Evolutionary conservation across 2,888 invertebrate genomes (phyloP), one percentile per base, ranked within the genome.

Genomic region (Agonopterix heracliana): DNA sequence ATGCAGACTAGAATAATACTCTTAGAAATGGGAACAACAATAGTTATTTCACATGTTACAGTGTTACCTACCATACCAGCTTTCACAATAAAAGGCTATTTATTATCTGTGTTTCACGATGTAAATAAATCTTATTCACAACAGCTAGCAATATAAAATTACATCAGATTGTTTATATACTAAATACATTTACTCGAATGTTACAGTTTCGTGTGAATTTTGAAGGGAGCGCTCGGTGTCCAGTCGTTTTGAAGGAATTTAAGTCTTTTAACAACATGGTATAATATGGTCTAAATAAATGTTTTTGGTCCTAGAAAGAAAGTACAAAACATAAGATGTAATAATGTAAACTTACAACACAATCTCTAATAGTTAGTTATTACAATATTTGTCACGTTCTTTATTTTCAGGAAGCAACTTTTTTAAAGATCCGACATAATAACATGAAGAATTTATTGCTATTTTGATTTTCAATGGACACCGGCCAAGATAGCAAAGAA

Each of bases 1-100:
- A 88, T 87, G 87, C 88, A 86, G 88, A 88, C 88, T 88, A 88
- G 88, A 87, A 88, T 88, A 88, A 88, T 88, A 88, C 88, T 88
- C 88, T 87, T 88, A 85, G 84, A 87, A 88, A 87, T 87, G 82
- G 86, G 84, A 88, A 87, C 87, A 88, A 87, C 87, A 85, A 85
- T 85, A 85, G 81, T 85, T 85, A 84, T 84, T 84, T 86, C 84
- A 83, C 81, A 83, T 85, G 74, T 85, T 79, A 83, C 84, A 86
- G 86, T 87, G 26, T 26, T 26, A 81, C 78, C 86, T 86, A 85
- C 83, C 65, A 74, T 72, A 81, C 81, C 84, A 84, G 85, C 82
- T 79, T 78, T 78, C 82, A 84, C 78, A 78, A 84, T 84, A 85
- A 82, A 81, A 85, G 72, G 84, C 83, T 85, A 83, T 80, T 84